phyloP scores from a whole-genome alignment of 2,888 invertebrate genomes.

The Coenonympha arcania region DNA sequence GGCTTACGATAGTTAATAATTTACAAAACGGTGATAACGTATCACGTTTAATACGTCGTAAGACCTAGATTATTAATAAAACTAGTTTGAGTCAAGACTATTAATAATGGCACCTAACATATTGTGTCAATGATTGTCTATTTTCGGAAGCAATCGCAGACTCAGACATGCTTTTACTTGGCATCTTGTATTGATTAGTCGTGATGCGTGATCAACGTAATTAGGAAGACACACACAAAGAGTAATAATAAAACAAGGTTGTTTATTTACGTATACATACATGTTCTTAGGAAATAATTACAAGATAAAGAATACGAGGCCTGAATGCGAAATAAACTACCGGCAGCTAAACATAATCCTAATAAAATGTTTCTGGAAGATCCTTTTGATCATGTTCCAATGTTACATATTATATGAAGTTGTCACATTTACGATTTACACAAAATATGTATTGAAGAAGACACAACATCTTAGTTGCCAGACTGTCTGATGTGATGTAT shows the following conservation, averaged over 20 bases:
- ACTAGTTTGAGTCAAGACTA: conserved; percentile 13
- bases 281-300: too few relatives aligned
- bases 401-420: conserved; percentile 10
- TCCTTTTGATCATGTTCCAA: conserved; percentile 11
- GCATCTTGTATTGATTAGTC: background rate
- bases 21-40: too few relatives aligned
- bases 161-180: background rate
- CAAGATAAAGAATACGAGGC: background rate
- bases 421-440: conserved; percentile 21
- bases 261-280: background rate
- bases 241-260: background rate
- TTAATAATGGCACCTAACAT: conserved; percentile 16
- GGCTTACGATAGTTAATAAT: too few relatives aligned
- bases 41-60: background rate
- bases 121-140: conserved; percentile 11
- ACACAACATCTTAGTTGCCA: conserved; percentile 20
- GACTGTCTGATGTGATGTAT: conserved; percentile 24
- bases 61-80: conserved; percentile 6
- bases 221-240: background rate
- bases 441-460: conserved; percentile 15
- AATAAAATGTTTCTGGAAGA: conserved; percentile 12
- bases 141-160: conserved; percentile 5
- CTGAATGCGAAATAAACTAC: background rate
- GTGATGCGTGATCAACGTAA: background rate
- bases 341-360: background rate